Base-by-base conservation (phyloP, 1,140 invertebrate genomes). In the Ceratoteleas bidentatus region DNA sequence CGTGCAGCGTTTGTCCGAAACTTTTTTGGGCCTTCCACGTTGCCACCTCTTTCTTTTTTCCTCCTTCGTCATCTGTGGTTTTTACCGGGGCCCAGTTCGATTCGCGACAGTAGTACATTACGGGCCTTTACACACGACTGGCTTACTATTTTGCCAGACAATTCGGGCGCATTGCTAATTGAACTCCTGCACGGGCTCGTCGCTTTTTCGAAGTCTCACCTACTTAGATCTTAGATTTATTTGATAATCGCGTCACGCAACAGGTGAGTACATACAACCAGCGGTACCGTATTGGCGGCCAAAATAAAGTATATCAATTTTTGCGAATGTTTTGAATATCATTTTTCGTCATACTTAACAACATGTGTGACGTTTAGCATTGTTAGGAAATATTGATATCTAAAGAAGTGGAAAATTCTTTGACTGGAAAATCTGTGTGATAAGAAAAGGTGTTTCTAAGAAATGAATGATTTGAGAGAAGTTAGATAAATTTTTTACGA, bases 31-130 rank as follows among this genome's bases (percentile, higher is more conserved):
- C 52, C 57, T 65, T 81, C 58, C 60, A 70, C 50, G 62, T 58
- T 62, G 33, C 65, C 47, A 75, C 66, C 66, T 75, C 79, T 81
- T 81, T 73, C 60, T 54, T 73, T 62, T 74, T 81, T 70, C 65
- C 50, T 75, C 56, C 62, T 68, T 69, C 68, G 62, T 68, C 47
- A 68, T 15, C 73, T 54, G 64, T 64, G 74, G 81, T 74, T 76
- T 74, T 83, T 78, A 83, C 78, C 74, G 81, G 69, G 69, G 52
- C 81, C 74, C 62, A 74, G 69, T 72, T 83, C 45, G 54, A 75
- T 70, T 50, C 72, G 61, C 65, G 54, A 56, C 66, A 68, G 75
- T 74, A 83, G 81, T 79, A 45, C 72, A 61, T 80, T 54, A 72
- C 76, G 76, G 66, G 56, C 68, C 64, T 73, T 72, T 66, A 76